These are phyloP conservation scores for Agrotis segetum DNA, from an alignment of 2,888 invertebrate genomes.

Conservation along the genomic window DNA sequence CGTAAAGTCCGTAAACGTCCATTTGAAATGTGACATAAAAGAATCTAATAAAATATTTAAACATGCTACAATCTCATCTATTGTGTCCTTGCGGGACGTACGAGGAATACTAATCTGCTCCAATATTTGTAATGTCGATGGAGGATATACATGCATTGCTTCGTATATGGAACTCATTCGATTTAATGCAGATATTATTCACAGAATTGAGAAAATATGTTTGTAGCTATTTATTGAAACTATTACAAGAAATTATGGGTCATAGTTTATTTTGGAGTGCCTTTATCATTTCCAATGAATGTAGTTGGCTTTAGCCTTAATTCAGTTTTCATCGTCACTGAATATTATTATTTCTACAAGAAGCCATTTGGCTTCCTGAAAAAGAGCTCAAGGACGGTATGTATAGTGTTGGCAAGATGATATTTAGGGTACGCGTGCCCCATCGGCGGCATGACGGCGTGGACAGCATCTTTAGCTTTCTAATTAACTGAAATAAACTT, in stretches of 20 bases:
- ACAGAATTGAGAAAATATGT: background rate
- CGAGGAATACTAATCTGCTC: constrained; percentile 56
- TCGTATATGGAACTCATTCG: constrained; percentile 1
- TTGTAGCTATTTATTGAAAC: background rate
- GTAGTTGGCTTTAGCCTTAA: background rate
- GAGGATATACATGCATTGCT: constrained; percentile 35
- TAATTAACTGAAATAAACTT: too few relatives aligned
- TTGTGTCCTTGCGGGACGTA: constrained; percentile 49
- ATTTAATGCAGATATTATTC: constrained; percentile 19
- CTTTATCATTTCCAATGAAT: background rate
- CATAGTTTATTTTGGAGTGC: background rate
- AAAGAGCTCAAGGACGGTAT: background rate
- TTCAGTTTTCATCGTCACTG: background rate
- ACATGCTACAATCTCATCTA: constrained; percentile 58
- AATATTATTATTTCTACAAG: background rate
- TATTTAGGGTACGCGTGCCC: background rate
- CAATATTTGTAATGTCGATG: constrained; percentile 38
- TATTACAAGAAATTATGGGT: too few relatives aligned
- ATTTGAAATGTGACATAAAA: constrained; percentile 69
- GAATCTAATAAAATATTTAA: constrained; percentile 70
- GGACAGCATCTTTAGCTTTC: too few relatives aligned
- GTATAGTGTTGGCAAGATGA: background rate
- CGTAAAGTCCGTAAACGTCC: constrained; percentile 66
- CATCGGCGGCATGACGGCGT: background rate
- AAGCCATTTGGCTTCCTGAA: background rate